A percentile compares a stretch with the other conserved stretches of the same genome.
These are phyloP conservation scores for Artemia franciscana DNA, from an alignment of 1,140 invertebrate genomes.

Conservation along the genomic window DNA sequence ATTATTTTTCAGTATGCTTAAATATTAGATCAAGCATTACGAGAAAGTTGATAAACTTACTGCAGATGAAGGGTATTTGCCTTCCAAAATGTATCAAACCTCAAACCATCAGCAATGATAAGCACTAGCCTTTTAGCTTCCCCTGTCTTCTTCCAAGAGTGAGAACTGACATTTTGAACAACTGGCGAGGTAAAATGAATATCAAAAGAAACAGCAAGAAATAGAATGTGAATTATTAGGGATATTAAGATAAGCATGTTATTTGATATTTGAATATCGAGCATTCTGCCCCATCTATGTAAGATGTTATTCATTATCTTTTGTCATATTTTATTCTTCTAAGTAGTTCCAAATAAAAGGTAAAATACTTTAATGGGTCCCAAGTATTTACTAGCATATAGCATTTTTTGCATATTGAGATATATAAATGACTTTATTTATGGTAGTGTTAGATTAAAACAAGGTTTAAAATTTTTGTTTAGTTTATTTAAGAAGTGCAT, in stretches of 20 bases:
- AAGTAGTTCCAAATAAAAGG: not conserved
- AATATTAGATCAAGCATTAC: too few species aligned
- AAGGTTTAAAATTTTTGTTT: not conserved
- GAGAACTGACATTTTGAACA: slow-evolving; percentile 23
- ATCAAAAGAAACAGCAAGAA: slow-evolving; percentile 34
- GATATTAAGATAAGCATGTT: too few species aligned
- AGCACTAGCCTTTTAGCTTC: slow-evolving; percentile 55
- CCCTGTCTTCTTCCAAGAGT: slow-evolving; percentile 19
- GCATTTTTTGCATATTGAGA: not conserved
- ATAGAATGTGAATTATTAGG: slow-evolving; percentile 28
- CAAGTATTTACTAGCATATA: not conserved
- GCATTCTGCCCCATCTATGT: too few species aligned
- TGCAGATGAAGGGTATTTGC: slow-evolving; percentile 12
- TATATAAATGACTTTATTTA: too few species aligned
- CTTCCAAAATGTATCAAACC: slow-evolving; percentile 51
- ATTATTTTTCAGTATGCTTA: too few species aligned
- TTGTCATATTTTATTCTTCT: too few species aligned
- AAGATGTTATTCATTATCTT: too few species aligned
- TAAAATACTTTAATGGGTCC: not conserved
- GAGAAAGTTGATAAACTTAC: too few species aligned
- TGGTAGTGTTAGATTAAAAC: too few species aligned
- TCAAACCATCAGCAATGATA: slow-evolving; percentile 66
- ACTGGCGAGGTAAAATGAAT: slow-evolving; percentile 36
- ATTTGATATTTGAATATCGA: too few species aligned
- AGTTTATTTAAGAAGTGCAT: not conserved